These are phyloP conservation scores for Dryobates pubescens DNA, from an alignment of 2,797 vertebrate species.

Conservation along the genomic window DNA sequence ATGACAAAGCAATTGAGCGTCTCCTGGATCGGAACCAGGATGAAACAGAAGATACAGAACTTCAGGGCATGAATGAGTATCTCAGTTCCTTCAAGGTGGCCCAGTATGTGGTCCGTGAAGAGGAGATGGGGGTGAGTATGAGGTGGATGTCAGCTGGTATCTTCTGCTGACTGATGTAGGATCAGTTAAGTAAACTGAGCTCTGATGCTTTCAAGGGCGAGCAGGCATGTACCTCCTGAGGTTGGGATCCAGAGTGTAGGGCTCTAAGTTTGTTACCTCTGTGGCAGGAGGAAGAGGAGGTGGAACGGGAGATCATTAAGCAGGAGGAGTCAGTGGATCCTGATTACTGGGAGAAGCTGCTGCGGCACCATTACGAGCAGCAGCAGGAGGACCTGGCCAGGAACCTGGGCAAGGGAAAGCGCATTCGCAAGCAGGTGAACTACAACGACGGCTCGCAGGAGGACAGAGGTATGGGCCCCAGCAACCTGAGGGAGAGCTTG, in stretches of 20 bases:
- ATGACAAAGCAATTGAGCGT: slow-evolving; percentile 94
- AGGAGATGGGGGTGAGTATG: slow-evolving; percentile 93
- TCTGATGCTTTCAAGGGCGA: background rate
- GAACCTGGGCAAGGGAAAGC: slow-evolving; percentile 97
- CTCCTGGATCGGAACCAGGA: slow-evolving; percentile 95
- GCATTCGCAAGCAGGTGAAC: slow-evolving; percentile 98
- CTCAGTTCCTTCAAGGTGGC: slow-evolving; percentile 99
- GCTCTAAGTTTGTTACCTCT: background rate
- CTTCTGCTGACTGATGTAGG: background rate
- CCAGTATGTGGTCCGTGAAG: slow-evolving; percentile 97
- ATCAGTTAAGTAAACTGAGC: background rate
- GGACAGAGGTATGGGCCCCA: slow-evolving; percentile 92
- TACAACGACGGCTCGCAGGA: slow-evolving; percentile 99
- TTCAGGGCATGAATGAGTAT: slow-evolving; percentile 99
- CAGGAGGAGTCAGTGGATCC: slow-evolving; percentile 98
- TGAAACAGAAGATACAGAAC: slow-evolving; percentile 94
- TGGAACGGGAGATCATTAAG: slow-evolving; percentile 97
- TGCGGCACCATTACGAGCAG: slow-evolving; percentile 98
- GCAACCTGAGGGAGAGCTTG: background rate
- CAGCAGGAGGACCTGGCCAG: slow-evolving; percentile 97
- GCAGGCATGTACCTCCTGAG: background rate
- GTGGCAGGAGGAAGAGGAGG: slow-evolving; percentile 91
- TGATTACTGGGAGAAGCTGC: slow-evolving; percentile 98
- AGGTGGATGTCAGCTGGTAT: background rate
- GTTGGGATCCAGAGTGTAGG: background rate